Percentiles rank a stretch among this genome's conserved stretches.
phyloP scores from a whole-genome alignment of 2,888 invertebrate genomes.

The Dolichomitus sp. region DNA sequence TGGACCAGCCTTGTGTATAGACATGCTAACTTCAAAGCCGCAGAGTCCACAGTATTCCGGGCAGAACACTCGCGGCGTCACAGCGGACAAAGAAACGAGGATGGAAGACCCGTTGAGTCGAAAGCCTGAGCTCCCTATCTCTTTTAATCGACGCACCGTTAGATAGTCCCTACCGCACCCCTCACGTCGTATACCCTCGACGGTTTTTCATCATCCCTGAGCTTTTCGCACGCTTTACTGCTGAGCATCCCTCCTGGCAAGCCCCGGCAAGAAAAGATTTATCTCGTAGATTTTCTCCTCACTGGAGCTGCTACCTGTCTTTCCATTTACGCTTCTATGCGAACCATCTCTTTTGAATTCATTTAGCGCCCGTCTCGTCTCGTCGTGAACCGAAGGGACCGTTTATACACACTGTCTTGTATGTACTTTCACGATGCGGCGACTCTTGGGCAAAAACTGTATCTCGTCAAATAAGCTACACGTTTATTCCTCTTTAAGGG shows the following conservation, averaged over 20 bases:
- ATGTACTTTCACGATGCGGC: background rate
- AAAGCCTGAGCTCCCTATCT: conserved; percentile 34
- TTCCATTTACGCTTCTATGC: conserved; percentile 43
- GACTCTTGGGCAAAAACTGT: background rate
- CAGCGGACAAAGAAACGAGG: conserved; percentile 22
- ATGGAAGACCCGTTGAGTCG: background rate
- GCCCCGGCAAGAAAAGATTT: conserved; percentile 18
- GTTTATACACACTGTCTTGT: background rate
- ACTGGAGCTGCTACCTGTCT: conserved; percentile 39
- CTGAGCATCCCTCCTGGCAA: background rate
- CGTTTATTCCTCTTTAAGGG: conserved; percentile 29
- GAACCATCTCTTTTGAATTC: conserved; percentile 40
- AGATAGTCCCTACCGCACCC: conserved; percentile 15
- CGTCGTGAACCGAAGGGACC: background rate
- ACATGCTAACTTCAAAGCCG: conserved; percentile 8
- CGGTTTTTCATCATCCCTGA: conserved; percentile 25
- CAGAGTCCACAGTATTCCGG: background rate
- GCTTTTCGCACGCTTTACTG: conserved; percentile 17
- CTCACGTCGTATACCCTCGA: conserved; percentile 11
- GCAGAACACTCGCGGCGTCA: conserved; percentile 9
- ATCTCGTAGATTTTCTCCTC: conserved; percentile 35
- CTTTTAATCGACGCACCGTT: conserved; percentile 69
- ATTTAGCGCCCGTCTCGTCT: conserved; percentile 25
- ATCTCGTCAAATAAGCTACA: conserved; percentile 11
- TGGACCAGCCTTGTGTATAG: background rate